A percentile compares a stretch with the other conserved stretches of the same genome.
Evolutionary conservation across 2,888 invertebrate species (phyloP).

Genomic region (Chaitophorus viminalis): DNA sequence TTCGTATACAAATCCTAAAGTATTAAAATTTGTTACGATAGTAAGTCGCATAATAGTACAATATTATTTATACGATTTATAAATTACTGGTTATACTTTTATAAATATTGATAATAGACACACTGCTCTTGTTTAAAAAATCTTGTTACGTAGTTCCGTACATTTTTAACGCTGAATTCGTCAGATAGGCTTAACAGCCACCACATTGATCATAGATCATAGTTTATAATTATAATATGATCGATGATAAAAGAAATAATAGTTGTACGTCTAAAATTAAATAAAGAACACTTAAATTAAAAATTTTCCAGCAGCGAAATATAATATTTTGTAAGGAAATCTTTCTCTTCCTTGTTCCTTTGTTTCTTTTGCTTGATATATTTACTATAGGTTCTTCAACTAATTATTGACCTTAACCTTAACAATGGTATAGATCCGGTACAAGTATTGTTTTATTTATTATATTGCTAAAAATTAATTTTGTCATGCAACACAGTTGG

Average conservation of each 20-base stretch:
- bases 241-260: too few species aligned
- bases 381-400: constrained; percentile 53
- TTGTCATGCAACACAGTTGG: constrained; percentile 48
- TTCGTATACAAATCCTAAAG: too few species aligned
- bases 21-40: too few species aligned
- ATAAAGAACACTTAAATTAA: neutral
- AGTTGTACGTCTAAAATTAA: neutral
- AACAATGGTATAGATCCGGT: constrained; percentile 40
- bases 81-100: too few species aligned
- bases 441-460: constrained; percentile 40
- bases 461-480: constrained; percentile 23
- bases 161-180: neutral
- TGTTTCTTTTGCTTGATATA: constrained; percentile 22
- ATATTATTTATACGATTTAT: too few species aligned
- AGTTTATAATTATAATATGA: neutral
- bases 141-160: neutral
- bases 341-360: constrained; percentile 57
- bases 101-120: too few species aligned
- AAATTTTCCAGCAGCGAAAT: neutral
- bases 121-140: neutral
- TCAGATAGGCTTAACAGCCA: neutral
- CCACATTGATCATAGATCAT: neutral
- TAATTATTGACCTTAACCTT: constrained; percentile 54
- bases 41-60: too few species aligned
- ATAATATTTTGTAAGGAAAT: constrained; percentile 15